These are phyloP conservation scores for Takifugu bimaculatus DNA, from an alignment of 2,113 vertebrate species.

Conservation along the genomic window DNA sequence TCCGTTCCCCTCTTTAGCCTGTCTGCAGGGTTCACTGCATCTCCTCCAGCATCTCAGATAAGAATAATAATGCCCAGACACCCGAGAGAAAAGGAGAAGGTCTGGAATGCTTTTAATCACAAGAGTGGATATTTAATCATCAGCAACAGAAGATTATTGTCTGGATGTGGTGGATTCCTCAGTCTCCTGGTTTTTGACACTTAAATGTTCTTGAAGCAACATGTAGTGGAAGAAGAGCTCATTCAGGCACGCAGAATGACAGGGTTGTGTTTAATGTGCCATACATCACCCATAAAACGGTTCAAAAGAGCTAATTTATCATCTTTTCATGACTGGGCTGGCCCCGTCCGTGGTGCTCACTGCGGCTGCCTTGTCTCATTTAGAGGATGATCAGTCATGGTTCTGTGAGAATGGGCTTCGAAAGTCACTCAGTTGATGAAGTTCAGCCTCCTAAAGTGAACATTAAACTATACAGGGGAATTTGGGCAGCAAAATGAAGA, in stretches of 20 bases:
- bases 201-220: not conserved
- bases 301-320: not conserved
- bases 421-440: not conserved
- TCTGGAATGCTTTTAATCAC: conserved; percentile 13
- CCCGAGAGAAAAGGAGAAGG: conserved; percentile 24
- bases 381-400: conserved; percentile 40
- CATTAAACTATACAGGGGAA: too few relatives aligned
- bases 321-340: not conserved
- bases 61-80: conserved; percentile 22
- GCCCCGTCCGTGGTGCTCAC: conserved; percentile 5
- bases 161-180: conserved; percentile 10
- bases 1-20: conserved; percentile 31
- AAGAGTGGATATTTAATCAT: conserved; percentile 21
- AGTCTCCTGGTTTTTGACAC: conserved; percentile 24
- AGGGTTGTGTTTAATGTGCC: too few relatives aligned
- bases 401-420: conserved; percentile 36
- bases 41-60: conserved; percentile 19
- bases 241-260: too few relatives aligned
- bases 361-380: conserved; percentile 31
- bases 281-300: too few relatives aligned
- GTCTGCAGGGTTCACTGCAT: conserved; percentile 17
- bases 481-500: too few relatives aligned
- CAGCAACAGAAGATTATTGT: conserved; percentile 20
- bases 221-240: not conserved
- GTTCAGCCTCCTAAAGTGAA: too few relatives aligned